A percentile compares a stretch with the other conserved stretches of the same genome.
Evolutionary conservation across 2,888 invertebrate genomes (phyloP).

Genomic region (Trileptium ribeirensis): DNA sequence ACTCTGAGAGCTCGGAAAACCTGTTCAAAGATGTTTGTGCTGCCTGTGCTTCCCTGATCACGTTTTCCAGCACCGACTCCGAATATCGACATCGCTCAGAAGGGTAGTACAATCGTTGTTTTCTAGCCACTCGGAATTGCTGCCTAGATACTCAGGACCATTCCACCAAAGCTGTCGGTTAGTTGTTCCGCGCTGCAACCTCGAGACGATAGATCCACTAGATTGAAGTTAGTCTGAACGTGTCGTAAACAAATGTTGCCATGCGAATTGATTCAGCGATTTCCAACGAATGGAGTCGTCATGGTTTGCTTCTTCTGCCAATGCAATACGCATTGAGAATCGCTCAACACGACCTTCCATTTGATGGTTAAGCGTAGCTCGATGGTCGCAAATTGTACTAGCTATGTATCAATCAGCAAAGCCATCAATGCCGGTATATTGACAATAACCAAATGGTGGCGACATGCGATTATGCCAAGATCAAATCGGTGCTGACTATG

Average conservation of each 20-base stretch:
- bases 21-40: background rate
- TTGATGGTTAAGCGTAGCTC: background rate
- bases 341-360: background rate
- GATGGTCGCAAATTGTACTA: background rate
- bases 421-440: background rate
- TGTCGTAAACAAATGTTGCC: background rate
- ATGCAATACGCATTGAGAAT: conserved; percentile 10
- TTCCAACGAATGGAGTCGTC: background rate
- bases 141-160: background rate
- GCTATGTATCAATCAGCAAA: background rate
- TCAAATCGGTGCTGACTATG: background rate
- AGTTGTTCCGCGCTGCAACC: background rate
- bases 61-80: too few species aligned
- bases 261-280: background rate
- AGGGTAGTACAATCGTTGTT: background rate
- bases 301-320: background rate
- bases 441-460: background rate
- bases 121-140: background rate
- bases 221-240: conserved; percentile 36
- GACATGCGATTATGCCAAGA: background rate
- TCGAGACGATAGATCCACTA: conserved; percentile 36
- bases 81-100: too few species aligned
- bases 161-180: background rate
- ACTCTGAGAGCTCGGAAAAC: background rate
- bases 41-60: too few species aligned